Base-by-base conservation (phyloP, 1,140 invertebrate species). In the Hormaphis cornu region DNA sequence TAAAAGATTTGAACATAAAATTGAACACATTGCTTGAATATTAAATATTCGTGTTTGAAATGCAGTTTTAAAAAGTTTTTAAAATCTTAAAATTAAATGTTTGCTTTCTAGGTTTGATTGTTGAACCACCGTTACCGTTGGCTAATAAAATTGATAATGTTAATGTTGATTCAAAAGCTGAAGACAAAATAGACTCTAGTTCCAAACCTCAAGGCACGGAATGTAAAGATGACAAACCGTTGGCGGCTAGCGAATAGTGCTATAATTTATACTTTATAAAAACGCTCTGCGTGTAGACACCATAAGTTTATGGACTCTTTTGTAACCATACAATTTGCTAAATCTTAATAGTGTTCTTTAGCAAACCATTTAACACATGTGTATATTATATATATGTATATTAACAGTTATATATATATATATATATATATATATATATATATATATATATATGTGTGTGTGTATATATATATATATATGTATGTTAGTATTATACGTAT, bases 91-190 rank as follows among this genome's bases (percentile, higher is more conserved):
- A n/a, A n/a, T n/a, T n/a, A n/a, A n/a, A n/a, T n/a, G n/a, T n/a
- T n/a, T n/a, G n/a, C n/a, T 33, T 33, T 30, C 1, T 48, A 66
- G 61, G 61, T 48, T 66, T 66, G 18, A 66, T 66, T 33, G 61
- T 66, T 48, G 61, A 66, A 66, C 44, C 61, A 35, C 28, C 16
- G 9, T 22, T 66, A 28, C 61, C 61, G 33, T 33, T 66, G 24
- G 22, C 61, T 16, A 66, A 33, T 16, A 66, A 66, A 66, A 50
- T 66, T 66, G 61, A 66, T 66, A 66, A 66, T n/a, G n/a, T n/a
- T n/a, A n/a, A 35, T 35, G 44, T 66, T 24, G 61, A 66, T 66
- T 66, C 61, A n/a, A 66, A 66, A 66, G 14, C 44, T 10, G 61
- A 66, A 66, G 61, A 66, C 22, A 66, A 66, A 48, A 35, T 66